A percentile compares a stretch with the other conserved stretches of the same genome.
phyloP scores from a whole-genome alignment of 2,888 invertebrate species.

The Drosophila tanythrix region DNA sequence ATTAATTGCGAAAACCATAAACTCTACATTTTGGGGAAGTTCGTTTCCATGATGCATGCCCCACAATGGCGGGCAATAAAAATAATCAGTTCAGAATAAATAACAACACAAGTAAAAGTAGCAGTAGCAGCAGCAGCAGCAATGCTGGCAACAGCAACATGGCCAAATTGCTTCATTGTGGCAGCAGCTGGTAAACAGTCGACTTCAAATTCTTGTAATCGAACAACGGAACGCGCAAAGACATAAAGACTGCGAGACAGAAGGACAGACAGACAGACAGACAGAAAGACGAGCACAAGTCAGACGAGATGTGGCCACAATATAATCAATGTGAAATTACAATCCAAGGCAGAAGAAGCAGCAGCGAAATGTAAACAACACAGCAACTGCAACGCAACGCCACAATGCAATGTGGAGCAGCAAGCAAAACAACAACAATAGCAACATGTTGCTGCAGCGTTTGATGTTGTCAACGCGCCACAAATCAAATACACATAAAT shows the following conservation, averaged over 20 bases:
- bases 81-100: conserved; percentile 31
- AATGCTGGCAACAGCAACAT: conserved; percentile 29
- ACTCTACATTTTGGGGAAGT: neutral
- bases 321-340: conserved; percentile 60
- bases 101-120: conserved; percentile 34
- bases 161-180: conserved; percentile 63
- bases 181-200: conserved; percentile 58
- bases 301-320: conserved; percentile 43
- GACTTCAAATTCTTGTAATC: conserved; percentile 53
- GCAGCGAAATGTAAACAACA: conserved; percentile 57
- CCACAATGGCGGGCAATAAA: conserved; percentile 28
- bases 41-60: neutral
- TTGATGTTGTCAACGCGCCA: conserved; percentile 48
- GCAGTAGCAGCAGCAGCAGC: conserved; percentile 3
- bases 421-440: conserved; percentile 10
- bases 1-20: conserved; percentile 31
- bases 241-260: too few relatives aligned
- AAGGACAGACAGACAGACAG: neutral
- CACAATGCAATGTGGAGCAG: conserved; percentile 31
- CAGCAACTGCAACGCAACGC: conserved; percentile 27
- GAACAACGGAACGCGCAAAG: conserved; percentile 7
- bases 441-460: conserved; percentile 59
- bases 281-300: conserved; percentile 53
- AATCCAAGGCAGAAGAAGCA: conserved; percentile 14
- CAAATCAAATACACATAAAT: conserved; percentile 38